These are phyloP conservation scores for Eueides isabella DNA, from an alignment of 1,140 invertebrate genomes.

Conservation along the genomic window DNA sequence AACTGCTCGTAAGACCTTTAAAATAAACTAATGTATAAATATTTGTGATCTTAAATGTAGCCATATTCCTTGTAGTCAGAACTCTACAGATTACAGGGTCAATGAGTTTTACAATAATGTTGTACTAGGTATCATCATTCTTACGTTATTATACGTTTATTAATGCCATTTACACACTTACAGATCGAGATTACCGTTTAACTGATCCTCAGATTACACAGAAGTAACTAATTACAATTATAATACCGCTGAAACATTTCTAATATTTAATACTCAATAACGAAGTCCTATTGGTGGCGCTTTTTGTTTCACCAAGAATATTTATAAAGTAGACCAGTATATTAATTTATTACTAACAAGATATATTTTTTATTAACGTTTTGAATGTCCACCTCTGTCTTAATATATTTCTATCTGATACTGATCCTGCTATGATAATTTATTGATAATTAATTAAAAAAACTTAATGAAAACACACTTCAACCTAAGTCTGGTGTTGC, in stretches of 20 bases:
- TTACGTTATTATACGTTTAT: not conserved
- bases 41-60: not conserved
- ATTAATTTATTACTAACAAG: no score
- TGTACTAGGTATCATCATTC: no score
- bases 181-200: not conserved
- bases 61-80: not conserved
- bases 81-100: not conserved
- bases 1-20: not conserved
- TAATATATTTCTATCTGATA: no score
- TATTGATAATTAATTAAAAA: not conserved
- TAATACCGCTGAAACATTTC: no score
- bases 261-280: no score
- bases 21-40: not conserved
- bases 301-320: no score
- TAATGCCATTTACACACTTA: not conserved
- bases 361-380: no score
- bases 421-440: not conserved
- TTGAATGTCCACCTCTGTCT: no score
- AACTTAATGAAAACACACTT: not conserved
- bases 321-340: no score
- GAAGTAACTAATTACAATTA: no score
- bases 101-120: not conserved
- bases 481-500: not conserved
- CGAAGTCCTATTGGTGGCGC: no score
- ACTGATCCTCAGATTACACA: not conserved